A percentile compares a stretch with the other conserved stretches of the same genome.
Evolutionary conservation across 2,888 invertebrate genomes (phyloP).

Genomic region (Calameuta filiformis): DNA sequence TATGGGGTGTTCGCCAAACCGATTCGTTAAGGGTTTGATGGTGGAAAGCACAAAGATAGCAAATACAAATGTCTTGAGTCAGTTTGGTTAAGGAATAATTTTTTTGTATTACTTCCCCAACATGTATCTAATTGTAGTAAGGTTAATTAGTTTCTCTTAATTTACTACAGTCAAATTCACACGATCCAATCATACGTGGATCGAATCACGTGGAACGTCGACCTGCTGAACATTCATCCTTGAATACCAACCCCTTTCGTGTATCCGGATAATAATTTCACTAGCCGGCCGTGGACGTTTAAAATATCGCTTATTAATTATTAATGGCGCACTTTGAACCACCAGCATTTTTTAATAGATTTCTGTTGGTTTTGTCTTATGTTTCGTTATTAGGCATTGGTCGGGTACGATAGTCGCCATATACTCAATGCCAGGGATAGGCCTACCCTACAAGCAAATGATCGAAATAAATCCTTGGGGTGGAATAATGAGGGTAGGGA

Average conservation of each 20-base stretch:
- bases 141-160: neutral
- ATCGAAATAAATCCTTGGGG: neutral
- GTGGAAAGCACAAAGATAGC: neutral
- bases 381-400: constrained; percentile 11
- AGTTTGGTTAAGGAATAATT: neutral
- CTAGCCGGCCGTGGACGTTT: neutral
- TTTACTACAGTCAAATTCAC: neutral
- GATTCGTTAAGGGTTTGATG: neutral
- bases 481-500: neutral
- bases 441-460: neutral
- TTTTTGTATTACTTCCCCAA: neutral
- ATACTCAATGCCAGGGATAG: neutral
- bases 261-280: neutral
- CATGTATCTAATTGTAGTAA: neutral
- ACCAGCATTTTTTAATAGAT: constrained; percentile 11
- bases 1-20: neutral
- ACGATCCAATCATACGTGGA: neutral
- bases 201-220: neutral
- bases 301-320: constrained; percentile 16
- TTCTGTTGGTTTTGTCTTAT: constrained; percentile 17
- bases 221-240: neutral
- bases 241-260: neutral
- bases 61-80: neutral
- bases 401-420: neutral
- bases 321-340: constrained; percentile 9